Base-by-base conservation (phyloP, 2,113 vertebrate genomes). In the Bucco capensis region DNA sequence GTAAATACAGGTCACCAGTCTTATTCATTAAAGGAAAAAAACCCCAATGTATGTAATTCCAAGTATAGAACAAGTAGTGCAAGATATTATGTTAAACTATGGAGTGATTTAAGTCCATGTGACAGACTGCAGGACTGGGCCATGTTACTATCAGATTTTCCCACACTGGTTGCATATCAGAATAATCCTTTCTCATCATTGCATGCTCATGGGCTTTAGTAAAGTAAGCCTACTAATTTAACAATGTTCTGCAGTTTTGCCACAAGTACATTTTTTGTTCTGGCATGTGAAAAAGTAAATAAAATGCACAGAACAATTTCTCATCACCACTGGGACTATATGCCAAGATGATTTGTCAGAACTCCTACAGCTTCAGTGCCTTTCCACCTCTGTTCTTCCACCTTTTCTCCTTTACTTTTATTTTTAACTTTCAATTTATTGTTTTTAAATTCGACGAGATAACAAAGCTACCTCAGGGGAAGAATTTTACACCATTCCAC, bases 271-370 rank as follows among this genome's bases (percentile, higher is more conserved):
- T 44, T 62, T 89, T 89, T 84, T 79, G 64, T 85, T 95, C 60
- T 88, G 73, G 37, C 16, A 6, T 10, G 18, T 77, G 27, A 86
- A 81, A 82, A 81, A 61, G 19, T 50, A 70, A 85, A 93, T 50
- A 70, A 85, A 93, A 30, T 9, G 14, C 35, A 7, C 25, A 35
- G 57, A 91, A 42, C 56, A 58, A 5, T 69, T 80, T 83, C 69
- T 88, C 12, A 4, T 76, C 49, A 51, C 76, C 22, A 3, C 61
- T 81, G 90, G 89, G 83, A 90, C 58, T 65, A 2, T 14, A 12
- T 56, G 84, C 67, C 71, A 87, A 24, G 71, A 66, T 49, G 56
- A 64, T 76, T 84, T 85, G 74, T 90, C 90, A 93, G 81, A 82
- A 54, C 58, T 89, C 70, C 40, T 83, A 23, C 64, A 83, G 71